A percentile compares a stretch with the other conserved stretches of the same genome.
Evolutionary conservation across 2,113 vertebrate genomes (phyloP).

Genomic region (Theristicus caerulescens): DNA sequence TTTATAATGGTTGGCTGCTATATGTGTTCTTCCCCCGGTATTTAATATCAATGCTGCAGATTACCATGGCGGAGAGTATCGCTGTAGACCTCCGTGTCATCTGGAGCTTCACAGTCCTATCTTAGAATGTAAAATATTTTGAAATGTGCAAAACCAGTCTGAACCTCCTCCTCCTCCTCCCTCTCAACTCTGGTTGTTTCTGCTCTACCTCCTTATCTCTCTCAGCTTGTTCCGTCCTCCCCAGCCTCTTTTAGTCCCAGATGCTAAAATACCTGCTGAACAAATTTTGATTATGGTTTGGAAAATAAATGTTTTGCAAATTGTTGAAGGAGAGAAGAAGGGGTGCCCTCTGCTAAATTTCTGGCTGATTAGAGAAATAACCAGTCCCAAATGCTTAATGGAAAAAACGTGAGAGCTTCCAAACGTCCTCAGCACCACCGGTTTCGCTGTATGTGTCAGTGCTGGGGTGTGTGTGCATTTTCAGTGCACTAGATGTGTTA

Average conservation of each 20-base stretch:
- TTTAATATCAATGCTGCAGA: neutral
- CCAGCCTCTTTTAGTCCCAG: neutral
- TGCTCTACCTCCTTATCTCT: constrained; percentile 7
- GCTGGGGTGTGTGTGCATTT: neutral
- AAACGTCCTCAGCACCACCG: neutral
- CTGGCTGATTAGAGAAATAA: neutral
- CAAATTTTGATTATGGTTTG: neutral
- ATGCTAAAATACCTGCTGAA: neutral
- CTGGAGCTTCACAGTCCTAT: neutral
- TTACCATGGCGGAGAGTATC: neutral
- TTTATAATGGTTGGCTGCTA: neutral
- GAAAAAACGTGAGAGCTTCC: neutral
- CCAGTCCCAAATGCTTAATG: neutral
- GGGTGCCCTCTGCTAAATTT: neutral
- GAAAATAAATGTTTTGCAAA: neutral
- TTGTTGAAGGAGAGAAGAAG: neutral
- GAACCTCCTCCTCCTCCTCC: neutral
- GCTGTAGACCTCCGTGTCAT: neutral
- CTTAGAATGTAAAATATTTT: constrained; percentile 48
- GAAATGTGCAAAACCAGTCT: neutral
- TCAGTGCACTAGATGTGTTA: neutral
- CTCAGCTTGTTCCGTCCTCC: neutral
- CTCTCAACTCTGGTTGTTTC: neutral
- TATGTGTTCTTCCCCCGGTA: neutral
- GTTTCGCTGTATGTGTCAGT: neutral